phyloP scores from a whole-genome alignment of 2,113 vertebrate genomes.

The Porphyrio hochstetteri region DNA sequence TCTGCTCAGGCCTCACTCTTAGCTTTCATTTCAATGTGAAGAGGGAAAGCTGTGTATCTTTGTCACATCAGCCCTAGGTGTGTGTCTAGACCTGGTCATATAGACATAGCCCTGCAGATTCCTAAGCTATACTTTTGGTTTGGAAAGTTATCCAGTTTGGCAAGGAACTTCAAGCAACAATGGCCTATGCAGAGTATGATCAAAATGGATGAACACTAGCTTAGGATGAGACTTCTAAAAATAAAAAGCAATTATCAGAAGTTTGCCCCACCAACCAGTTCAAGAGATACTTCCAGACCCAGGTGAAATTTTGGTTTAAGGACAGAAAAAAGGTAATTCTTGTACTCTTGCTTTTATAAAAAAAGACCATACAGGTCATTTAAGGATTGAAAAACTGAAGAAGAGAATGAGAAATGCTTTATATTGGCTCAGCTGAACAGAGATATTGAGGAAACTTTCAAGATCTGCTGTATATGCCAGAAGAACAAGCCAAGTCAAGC shows the following conservation, averaged over 20 bases:
- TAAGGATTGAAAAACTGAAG: constrained; percentile 6
- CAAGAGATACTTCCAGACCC: not conserved
- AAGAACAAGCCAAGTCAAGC: constrained; percentile 46
- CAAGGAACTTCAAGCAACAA: not conserved
- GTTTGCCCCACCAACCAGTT: not conserved
- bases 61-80: not conserved
- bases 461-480: not conserved
- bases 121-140: not conserved
- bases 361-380: not conserved
- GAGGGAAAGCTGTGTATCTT: not conserved
- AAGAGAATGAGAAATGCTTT: constrained; percentile 33
- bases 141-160: not conserved
- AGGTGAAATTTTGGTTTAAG: not conserved
- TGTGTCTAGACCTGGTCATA: not conserved
- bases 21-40: not conserved
- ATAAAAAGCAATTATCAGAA: not conserved
- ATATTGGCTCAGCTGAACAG: constrained; percentile 22
- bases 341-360: not conserved
- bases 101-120: not conserved
- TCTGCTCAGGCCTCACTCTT: not conserved
- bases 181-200: not conserved
- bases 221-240: not conserved
- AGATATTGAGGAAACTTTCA: not conserved
- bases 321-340: not conserved
- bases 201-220: not conserved